Base-by-base conservation (phyloP, 2,113 vertebrate species). In the Cromileptes altivelis region DNA sequence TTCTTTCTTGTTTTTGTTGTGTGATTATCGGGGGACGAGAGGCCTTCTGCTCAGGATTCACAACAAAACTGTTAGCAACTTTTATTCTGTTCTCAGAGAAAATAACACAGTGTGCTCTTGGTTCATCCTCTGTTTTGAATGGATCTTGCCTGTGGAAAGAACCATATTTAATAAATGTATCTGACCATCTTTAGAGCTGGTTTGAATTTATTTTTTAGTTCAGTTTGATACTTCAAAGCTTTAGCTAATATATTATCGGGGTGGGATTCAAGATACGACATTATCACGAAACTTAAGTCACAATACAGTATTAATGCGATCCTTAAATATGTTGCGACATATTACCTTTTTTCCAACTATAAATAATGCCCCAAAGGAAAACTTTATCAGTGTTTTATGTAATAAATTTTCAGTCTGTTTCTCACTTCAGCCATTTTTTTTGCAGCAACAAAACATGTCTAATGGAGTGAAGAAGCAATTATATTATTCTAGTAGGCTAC, bases 141-240 rank as follows among this genome's bases (percentile, higher is more conserved):
- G 78, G 73, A 77, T 88, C 76, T 81, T 87, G 80, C 84, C 82
- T 89, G 85, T 91, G 82, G 86, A 85, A 75, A 92, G 62, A 80
- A 81, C 19, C 75, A 63, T 83, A 89, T 86, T 88, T 87, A 91
- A 89, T 90, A 91, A 92, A 92, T 81, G 45, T 86, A 86, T 89
- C 79, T 70, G 83, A 90, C 42, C 81, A 85, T 84, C 75, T 81
- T 82, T 75, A 80, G 70, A 78, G 73, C 45, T 55, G 64, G 25
- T 81, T 55, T 63, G 25, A 53, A 8, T 57, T 79, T 4, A 61
- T 78, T 70, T 65, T 30, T 8, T 10, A 64, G 17, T 19, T 30
- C 11, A 18, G 14, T 33, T 27, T 60, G 14, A 30, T 18, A 61
- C 30, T 30, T 2, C 1, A 58, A 40, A 33, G 37, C 55, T 56